Percentiles rank a stretch among this genome's conserved stretches.
Conservation (phyloP, 1,140 invertebrate species). For the Sarcophaga bullata region DNA sequence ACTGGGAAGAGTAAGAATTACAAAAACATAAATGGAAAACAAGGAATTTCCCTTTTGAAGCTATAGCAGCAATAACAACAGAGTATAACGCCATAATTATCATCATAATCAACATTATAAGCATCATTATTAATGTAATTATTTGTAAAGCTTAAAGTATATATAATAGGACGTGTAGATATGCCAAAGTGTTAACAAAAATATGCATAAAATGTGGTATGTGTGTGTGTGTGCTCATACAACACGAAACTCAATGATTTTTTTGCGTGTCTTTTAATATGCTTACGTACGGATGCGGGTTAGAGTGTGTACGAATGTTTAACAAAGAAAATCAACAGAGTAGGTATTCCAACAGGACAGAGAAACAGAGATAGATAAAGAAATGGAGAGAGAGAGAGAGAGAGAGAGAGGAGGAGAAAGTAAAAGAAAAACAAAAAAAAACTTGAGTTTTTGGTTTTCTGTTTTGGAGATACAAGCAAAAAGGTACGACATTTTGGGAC, state of each 20-base stretch:
- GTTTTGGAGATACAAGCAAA: too few relatives aligned
- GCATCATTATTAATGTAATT: slow-evolving; percentile 38
- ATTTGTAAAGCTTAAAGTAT: slow-evolving; percentile 39
- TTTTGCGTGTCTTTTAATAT: background rate
- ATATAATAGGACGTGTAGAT: slow-evolving; percentile 35
- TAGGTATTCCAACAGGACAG: background rate
- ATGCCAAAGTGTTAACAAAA: slow-evolving; percentile 40
- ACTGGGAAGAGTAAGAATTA: background rate
- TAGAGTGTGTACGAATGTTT: background rate
- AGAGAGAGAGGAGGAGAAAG: background rate
- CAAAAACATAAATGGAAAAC: background rate
- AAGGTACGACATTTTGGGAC: background rate
- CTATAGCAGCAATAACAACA: background rate
- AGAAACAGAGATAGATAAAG: background rate
- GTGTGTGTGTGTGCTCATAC: background rate
- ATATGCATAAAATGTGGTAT: slow-evolving; percentile 32
- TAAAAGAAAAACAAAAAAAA: too few relatives aligned
- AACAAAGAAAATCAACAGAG: slow-evolving; percentile 10
- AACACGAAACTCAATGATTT: background rate
- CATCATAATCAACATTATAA: slow-evolving; percentile 27
- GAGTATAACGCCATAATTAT: slow-evolving; percentile 16
- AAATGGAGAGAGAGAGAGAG: background rate
- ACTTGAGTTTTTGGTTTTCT: too few relatives aligned
- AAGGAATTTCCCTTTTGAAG: slow-evolving; percentile 30
- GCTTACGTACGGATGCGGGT: background rate